phyloP scores from a whole-genome alignment of 2,888 invertebrate genomes.

The Torymus texanus region DNA sequence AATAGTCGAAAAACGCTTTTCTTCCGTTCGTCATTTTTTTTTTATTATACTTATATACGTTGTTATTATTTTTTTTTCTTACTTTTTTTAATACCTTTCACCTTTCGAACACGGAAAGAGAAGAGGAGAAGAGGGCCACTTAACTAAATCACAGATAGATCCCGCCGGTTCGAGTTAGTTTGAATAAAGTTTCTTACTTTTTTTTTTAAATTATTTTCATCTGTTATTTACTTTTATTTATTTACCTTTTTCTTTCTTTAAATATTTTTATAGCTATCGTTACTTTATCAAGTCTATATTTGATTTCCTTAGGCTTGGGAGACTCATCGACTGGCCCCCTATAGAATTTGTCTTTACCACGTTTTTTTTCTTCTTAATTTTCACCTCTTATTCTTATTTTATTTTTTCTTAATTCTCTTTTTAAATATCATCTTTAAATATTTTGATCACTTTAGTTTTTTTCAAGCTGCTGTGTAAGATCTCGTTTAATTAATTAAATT shows the following conservation, averaged over 20 bases:
- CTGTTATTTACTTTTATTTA: conserved; percentile 10
- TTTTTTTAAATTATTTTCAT: conserved; percentile 19
- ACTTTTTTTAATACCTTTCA: conserved; percentile 32
- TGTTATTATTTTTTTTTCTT: conserved; percentile 4
- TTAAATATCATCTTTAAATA: conserved; percentile 56
- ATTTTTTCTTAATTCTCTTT: conserved; percentile 38
- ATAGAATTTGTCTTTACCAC: conserved; percentile 61
- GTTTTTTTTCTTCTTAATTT: conserved; percentile 53
- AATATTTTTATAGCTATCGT: conserved; percentile 64
- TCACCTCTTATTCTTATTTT: conserved; percentile 30
- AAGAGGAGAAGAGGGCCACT: conserved; percentile 61
- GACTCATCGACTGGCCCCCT: conserved; percentile 70
- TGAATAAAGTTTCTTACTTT: conserved; percentile 39
- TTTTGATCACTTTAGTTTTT: conserved; percentile 62
- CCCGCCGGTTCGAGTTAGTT: conserved; percentile 66
- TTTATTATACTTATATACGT: conserved; percentile 6
- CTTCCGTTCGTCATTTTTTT: conserved; percentile 6
- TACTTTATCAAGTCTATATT: conserved; percentile 72
- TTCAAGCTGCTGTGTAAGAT: conserved; percentile 42
- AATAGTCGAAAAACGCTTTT: conserved; percentile 32
- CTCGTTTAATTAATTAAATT: conserved; percentile 4
- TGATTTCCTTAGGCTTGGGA: conserved; percentile 74
- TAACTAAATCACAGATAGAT: conserved; percentile 72
- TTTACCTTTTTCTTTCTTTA: conserved; percentile 31
- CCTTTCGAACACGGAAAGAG: conserved; percentile 58